Percentiles rank a stretch among this genome's conserved stretches.
Conservation (phyloP, 2,888 invertebrate species). For the Cremastinae sp. region DNA sequence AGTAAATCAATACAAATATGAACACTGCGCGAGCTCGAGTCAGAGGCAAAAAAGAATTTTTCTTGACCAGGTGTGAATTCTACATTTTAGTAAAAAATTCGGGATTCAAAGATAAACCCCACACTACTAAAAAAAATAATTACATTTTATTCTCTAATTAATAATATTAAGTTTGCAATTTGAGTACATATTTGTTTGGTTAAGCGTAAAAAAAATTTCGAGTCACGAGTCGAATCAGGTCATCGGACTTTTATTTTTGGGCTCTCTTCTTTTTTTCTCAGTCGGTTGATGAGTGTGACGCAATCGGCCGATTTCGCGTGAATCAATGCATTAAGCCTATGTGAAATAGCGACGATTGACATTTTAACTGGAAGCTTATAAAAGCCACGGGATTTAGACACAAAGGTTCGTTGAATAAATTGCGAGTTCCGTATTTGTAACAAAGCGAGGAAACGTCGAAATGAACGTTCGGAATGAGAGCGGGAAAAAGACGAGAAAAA, state of each 20-base stretch:
- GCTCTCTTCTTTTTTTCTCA: not conserved
- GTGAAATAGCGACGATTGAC: constrained; percentile 1
- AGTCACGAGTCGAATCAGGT: constrained; percentile 4
- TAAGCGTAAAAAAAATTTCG: constrained; percentile 17
- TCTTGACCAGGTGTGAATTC: no score
- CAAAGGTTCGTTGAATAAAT: constrained; percentile 54
- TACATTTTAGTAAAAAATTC: no score
- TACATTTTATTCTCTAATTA: no score
- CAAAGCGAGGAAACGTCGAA: constrained; percentile 44
- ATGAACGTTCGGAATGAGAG: not conserved
- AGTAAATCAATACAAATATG: constrained; percentile 17
- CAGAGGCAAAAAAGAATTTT: no score
- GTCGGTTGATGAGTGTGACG: constrained; percentile 1
- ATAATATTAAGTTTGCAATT: no score
- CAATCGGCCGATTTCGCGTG: not conserved
- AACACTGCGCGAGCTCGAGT: not conserved
- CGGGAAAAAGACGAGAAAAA: not conserved
- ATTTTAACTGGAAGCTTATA: constrained; percentile 18
- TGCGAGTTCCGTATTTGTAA: constrained; percentile 32
- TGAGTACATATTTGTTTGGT: no score
- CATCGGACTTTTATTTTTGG: constrained; percentile 7
- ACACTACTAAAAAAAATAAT: no score
- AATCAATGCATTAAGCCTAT: constrained; percentile 9
- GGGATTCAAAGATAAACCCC: no score
- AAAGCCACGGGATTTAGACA: constrained; percentile 43